Conservation (phyloP, 1,140 invertebrate genomes). For the Nephila pilipes region DNA sequence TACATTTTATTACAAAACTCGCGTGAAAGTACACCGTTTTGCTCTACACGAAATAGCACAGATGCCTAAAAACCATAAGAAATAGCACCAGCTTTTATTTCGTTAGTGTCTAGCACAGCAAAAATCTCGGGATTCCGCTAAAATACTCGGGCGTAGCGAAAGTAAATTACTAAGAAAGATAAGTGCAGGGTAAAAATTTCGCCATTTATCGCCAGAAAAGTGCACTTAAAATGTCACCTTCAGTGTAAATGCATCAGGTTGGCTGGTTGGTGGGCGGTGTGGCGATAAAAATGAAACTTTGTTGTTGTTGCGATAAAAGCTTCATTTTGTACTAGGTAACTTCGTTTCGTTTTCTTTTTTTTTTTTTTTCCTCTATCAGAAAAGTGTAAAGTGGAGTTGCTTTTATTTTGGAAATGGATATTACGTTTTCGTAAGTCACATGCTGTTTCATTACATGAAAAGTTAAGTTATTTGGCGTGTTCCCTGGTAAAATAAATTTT, state of each 20-base stretch:
- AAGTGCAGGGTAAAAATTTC: conserved; percentile 59
- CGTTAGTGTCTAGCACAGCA: background rate
- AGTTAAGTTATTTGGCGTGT: background rate
- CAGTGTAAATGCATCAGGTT: conserved; percentile 37
- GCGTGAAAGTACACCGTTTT: background rate
- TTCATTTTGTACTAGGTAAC: conserved; percentile 15
- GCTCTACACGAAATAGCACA: background rate
- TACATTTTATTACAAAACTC: background rate
- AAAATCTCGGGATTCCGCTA: background rate
- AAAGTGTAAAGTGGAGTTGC: background rate
- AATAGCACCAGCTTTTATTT: conserved; percentile 11
- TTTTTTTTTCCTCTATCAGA: background rate
- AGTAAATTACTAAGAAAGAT: conserved; percentile 48
- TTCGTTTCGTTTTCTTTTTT: background rate
- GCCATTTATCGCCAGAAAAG: conserved; percentile 59
- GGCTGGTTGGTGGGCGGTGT: background rate
- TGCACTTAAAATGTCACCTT: conserved; percentile 61
- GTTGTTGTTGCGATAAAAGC: conserved; percentile 58
- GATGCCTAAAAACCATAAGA: background rate
- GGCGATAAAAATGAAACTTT: conserved; percentile 33
- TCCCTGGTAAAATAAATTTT: background rate
- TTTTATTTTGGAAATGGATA: conserved; percentile 33
- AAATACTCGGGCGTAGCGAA: background rate
- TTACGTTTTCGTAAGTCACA: background rate
- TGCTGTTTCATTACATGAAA: conserved; percentile 25